These are phyloP conservation scores for Lacerta viridis DNA, from an alignment of 2,797 vertebrate genomes.

Conservation along the genomic window DNA sequence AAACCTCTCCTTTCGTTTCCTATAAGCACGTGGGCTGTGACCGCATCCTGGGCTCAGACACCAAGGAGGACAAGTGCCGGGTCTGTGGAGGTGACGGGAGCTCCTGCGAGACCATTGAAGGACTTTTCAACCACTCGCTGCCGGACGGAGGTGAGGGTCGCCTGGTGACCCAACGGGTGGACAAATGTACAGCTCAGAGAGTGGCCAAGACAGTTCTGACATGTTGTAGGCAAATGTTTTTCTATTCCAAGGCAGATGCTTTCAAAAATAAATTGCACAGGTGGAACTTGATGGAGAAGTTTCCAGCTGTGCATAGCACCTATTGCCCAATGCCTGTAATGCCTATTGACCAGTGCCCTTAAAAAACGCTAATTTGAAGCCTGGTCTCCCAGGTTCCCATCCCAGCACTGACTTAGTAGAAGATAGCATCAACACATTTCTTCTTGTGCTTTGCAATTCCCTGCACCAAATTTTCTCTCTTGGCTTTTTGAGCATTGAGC, in stretches of 20 bases:
- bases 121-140: constrained; percentile 91
- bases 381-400: not conserved
- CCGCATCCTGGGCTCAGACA: constrained; percentile 92
- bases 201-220: too few species aligned
- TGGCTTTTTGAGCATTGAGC: too few species aligned
- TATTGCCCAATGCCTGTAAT: not conserved
- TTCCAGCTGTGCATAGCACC: too few species aligned
- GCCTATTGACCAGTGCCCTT: not conserved
- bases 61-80: constrained; percentile 94
- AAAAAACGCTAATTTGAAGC: not conserved
- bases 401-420: too few species aligned
- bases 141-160: constrained; percentile 88
- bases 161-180: constrained; percentile 16
- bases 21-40: constrained; percentile 95
- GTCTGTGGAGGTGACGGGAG: constrained; percentile 94
- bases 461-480: not conserved
- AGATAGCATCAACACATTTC: too few species aligned
- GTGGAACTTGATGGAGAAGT: not conserved
- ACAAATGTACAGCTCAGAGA: constrained; percentile 28
- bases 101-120: constrained; percentile 92
- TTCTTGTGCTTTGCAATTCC: not conserved
- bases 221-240: not conserved
- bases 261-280: not conserved
- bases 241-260: not conserved
- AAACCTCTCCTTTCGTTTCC: constrained; percentile 1